A percentile compares a stretch with the other conserved stretches of the same genome.
These are phyloP conservation scores for Carapus acus DNA, from an alignment of 2,797 vertebrate genomes.

Conservation along the genomic window DNA sequence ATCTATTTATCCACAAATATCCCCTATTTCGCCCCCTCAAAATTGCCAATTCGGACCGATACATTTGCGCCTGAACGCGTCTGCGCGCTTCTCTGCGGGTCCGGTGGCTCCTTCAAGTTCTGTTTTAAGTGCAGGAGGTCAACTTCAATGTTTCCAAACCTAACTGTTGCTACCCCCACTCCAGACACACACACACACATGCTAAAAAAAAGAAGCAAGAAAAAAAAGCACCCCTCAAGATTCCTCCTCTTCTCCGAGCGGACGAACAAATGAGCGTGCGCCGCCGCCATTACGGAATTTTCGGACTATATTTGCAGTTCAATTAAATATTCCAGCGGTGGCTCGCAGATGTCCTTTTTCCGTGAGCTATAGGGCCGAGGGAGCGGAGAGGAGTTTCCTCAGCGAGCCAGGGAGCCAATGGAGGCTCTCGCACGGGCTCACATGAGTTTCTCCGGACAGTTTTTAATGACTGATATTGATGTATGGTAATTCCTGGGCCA, in stretches of 20 bases:
- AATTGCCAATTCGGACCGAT: no score
- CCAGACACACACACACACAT: no score
- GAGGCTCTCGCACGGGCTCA: conserved; percentile 65
- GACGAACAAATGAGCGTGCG: no score
- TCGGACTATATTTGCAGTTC: conserved; percentile 43
- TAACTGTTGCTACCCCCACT: conserved; percentile 47
- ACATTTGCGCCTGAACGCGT: no score
- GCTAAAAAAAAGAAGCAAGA: no score
- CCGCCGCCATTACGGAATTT: conserved; percentile 34
- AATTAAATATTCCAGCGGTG: conserved; percentile 66
- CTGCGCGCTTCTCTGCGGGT: no score
- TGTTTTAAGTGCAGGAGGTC: conserved; percentile 23
- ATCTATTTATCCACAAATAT: no score
- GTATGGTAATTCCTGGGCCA: conserved; percentile 96
- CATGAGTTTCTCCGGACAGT: conserved; percentile 73
- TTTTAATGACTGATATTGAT: conserved; percentile 97
- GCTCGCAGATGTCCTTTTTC: conserved; percentile 62
- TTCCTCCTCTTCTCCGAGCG: conserved; percentile 12
- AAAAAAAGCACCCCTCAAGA: no score
- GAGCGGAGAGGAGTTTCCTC: conserved; percentile 71
- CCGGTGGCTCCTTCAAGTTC: conserved; percentile 2
- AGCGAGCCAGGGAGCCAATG: conserved; percentile 72
- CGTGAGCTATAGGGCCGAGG: conserved; percentile 57
- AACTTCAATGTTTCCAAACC: conserved; percentile 37
- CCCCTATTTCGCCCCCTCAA: no score